A percentile compares a stretch with the other conserved stretches of the same genome.
Conservation (phyloP, 2,113 vertebrate species). For the Protomyctophum bolini region DNA sequence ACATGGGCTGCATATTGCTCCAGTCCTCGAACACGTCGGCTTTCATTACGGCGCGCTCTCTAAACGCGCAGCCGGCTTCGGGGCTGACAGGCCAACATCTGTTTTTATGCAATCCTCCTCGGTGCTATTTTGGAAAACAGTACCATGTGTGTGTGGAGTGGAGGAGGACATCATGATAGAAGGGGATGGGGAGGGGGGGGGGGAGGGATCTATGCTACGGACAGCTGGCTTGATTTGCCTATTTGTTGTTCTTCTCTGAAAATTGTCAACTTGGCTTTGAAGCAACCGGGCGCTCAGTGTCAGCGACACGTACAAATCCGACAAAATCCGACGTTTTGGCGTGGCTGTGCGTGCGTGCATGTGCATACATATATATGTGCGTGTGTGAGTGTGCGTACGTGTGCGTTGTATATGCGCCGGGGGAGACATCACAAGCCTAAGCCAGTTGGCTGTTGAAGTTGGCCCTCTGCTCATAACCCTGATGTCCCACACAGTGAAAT, state of each 20-base stretch:
- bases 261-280: conserved; percentile 11
- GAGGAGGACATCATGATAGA: not conserved
- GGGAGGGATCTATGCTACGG: conserved; percentile 15
- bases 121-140: conserved; percentile 14
- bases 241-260: conserved; percentile 2
- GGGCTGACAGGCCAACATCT: not conserved
- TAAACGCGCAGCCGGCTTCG: not conserved
- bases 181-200: not conserved
- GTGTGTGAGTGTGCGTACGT: conserved; percentile 10
- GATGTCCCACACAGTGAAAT: not conserved
- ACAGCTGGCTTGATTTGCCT: conserved; percentile 25
- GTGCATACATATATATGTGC: not conserved
- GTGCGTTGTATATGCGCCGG: conserved; percentile 4
- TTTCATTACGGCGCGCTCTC: not conserved
- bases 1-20: too few relatives aligned
- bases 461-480: not conserved
- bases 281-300: conserved; percentile 5
- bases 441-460: not conserved
- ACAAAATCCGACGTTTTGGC: not conserved
- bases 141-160: not conserved
- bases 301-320: conserved; percentile 1
- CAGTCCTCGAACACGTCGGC: conserved; percentile 5
- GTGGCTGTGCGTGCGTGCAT: not conserved
- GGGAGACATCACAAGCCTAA: not conserved
- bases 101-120: conserved; percentile 1